Evolutionary conservation across 1,140 invertebrate genomes (phyloP).

Genomic region (Steinernema feltiae): DNA sequence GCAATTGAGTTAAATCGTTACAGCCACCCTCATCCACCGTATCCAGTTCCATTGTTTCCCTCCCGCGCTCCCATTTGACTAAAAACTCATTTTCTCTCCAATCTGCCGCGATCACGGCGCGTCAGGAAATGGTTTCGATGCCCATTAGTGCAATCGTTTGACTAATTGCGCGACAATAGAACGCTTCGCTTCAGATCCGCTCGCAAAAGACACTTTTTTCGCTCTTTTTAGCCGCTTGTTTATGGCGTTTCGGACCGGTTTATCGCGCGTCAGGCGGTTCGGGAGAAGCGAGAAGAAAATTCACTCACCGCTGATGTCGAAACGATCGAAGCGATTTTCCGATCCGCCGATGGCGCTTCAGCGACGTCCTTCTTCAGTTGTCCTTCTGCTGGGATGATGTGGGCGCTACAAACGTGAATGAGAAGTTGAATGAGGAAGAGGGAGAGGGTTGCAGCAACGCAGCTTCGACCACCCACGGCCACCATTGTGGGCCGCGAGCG

Average conservation of each 20-base stretch:
- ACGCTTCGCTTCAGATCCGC: too few species aligned
- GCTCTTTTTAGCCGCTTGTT: not conserved
- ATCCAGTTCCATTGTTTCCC: not conserved
- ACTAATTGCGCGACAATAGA: constrained; percentile 13
- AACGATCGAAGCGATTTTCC: not conserved
- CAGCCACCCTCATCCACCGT: not conserved
- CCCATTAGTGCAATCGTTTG: constrained; percentile 13
- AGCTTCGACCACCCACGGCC: constrained; percentile 11
- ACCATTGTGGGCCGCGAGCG: constrained; percentile 6
- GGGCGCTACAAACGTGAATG: not conserved
- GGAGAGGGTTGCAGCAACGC: not conserved
- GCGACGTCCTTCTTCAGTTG: constrained; percentile 12
- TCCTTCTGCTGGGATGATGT: not conserved
- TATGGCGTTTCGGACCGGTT: not conserved
- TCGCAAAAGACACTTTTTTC: not conserved
- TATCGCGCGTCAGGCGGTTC: not conserved
- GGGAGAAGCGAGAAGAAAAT: not conserved
- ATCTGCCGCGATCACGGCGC: too few species aligned
- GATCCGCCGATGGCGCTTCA: not conserved
- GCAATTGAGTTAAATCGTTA: not conserved
- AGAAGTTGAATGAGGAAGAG: not conserved
- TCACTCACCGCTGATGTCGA: not conserved
- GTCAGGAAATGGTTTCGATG: constrained; percentile 5
- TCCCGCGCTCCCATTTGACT: not conserved
- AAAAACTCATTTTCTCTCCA: not conserved